Evolutionary conservation across 1,140 invertebrate species (phyloP).

Genomic region (Macrobrachium nipponense): DNA sequence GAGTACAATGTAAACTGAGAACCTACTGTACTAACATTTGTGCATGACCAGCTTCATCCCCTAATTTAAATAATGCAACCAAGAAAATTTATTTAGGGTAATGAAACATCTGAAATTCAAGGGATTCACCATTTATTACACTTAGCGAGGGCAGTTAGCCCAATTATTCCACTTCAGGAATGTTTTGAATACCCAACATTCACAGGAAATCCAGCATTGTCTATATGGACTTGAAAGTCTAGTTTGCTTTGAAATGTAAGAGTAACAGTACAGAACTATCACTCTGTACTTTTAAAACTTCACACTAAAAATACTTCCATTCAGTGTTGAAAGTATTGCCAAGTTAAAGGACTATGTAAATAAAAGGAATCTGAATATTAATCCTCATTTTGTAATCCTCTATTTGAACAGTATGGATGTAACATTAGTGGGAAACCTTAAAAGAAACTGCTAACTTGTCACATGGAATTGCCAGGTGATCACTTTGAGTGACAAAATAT

Average conservation of each 20-base stretch:
- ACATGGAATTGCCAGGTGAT: too few relatives aligned
- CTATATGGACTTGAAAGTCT: background rate
- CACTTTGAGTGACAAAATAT: constrained; percentile 3
- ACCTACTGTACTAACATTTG: too few relatives aligned
- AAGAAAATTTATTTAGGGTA: too few relatives aligned
- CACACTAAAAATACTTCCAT: background rate
- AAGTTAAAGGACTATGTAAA: too few relatives aligned
- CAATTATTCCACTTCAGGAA: constrained; percentile 36
- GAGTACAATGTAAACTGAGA: too few relatives aligned
- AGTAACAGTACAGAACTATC: background rate
- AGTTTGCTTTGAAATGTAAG: background rate
- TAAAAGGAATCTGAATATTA: too few relatives aligned
- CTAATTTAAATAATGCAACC: too few relatives aligned
- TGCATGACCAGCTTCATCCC: too few relatives aligned
- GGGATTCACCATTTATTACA: constrained; percentile 37
- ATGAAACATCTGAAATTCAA: background rate
- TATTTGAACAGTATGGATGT: too few relatives aligned
- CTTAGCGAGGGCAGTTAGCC: constrained; percentile 23
- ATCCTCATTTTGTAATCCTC: too few relatives aligned
- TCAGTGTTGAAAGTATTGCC: background rate
- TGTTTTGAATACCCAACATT: constrained; percentile 19
- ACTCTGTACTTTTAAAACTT: background rate
- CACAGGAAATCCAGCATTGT: constrained; percentile 4
- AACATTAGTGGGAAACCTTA: too few relatives aligned
- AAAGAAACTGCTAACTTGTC: too few relatives aligned